phyloP scores from a whole-genome alignment of 1,140 invertebrate genomes.

The Macrobrachium rosenbergii region DNA sequence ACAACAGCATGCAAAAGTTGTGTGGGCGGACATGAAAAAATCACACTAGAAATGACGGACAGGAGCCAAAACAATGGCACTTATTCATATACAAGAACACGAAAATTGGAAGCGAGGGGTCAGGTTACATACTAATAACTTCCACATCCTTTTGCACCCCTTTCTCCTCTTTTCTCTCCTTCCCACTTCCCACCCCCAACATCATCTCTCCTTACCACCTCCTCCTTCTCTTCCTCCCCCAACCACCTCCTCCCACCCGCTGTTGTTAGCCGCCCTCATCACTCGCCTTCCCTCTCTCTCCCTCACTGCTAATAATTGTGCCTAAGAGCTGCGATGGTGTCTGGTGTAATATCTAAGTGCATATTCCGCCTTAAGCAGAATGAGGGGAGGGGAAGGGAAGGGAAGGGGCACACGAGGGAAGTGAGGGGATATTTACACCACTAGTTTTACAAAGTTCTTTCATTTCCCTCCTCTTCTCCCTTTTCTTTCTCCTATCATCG shows the following conservation, averaged over 20 bases:
- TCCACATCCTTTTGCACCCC: neutral
- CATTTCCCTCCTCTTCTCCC: neutral
- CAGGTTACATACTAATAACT: conserved; percentile 2
- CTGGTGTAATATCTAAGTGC: conserved; percentile 56
- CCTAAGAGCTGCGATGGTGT: conserved; percentile 51
- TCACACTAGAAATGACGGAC: too few relatives aligned
- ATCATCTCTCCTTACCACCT: neutral
- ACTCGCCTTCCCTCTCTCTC: neutral
- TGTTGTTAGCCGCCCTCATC: neutral
- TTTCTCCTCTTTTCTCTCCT: neutral
- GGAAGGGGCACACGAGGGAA: neutral
- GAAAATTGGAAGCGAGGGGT: too few relatives aligned
- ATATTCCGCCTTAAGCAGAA: conserved; percentile 47
- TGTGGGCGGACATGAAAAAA: too few relatives aligned
- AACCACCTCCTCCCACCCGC: neutral
- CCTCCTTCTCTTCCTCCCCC: neutral
- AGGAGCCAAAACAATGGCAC: too few relatives aligned
- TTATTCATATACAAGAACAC: too few relatives aligned
- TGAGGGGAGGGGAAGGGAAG: neutral
- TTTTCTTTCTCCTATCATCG: neutral
- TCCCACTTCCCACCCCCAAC: too few relatives aligned
- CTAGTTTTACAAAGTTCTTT: too few relatives aligned
- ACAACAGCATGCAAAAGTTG: too few relatives aligned
- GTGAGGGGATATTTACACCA: neutral
- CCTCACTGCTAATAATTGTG: conserved; percentile 56